A percentile compares a stretch with the other conserved stretches of the same genome.
phyloP scores from a whole-genome alignment of 30 jellyfish, hydroid and myxozoan species.

The Mastigias papua region DNA sequence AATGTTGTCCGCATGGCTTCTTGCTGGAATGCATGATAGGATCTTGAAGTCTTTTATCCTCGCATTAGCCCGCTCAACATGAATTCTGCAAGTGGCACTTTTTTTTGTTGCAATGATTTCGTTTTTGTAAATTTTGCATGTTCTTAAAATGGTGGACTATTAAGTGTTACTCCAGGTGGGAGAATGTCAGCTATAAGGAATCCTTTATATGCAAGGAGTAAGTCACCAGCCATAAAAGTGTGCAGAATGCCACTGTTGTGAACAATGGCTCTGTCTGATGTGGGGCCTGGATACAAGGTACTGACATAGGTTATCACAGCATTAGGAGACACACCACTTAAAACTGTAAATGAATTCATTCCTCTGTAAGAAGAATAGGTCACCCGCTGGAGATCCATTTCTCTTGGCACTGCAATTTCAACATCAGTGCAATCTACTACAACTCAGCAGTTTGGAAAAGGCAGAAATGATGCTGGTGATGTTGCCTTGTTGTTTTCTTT shows the following conservation, averaged over 20 bases:
- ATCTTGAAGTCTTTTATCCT: conserved; percentile 39
- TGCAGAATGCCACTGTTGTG: conserved; percentile 17
- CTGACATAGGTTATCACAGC: conserved; percentile 36
- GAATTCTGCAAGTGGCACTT: conserved; percentile 25
- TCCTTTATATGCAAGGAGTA: conserved; percentile 25
- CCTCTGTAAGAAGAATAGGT: conserved; percentile 28
- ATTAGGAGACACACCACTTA: conserved; percentile 35
- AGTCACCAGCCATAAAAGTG: conserved; percentile 28
- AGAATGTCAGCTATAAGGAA: conserved; percentile 6
- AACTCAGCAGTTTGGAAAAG: conserved; percentile 33
- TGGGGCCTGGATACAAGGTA: conserved; percentile 24
- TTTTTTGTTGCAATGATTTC: conserved; percentile 6
- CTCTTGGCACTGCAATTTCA: conserved; percentile 17
- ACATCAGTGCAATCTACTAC: conserved; percentile 37
- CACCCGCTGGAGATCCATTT: background rate
- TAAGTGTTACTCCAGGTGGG: conserved; percentile 36
- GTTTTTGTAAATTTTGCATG: conserved; percentile 29
- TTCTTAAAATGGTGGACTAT: conserved; percentile 42
- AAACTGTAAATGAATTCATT: conserved; percentile 34
- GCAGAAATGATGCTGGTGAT: conserved; percentile 41
- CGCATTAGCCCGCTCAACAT: conserved; percentile 41
- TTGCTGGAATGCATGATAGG: conserved; percentile 5
- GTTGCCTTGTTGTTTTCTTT: conserved; percentile 11
- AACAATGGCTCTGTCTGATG: conserved; percentile 27
- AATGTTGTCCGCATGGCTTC: conserved; percentile 34